Base-by-base conservation (phyloP, 2,888 invertebrate species). In the Diaperis boleti region DNA sequence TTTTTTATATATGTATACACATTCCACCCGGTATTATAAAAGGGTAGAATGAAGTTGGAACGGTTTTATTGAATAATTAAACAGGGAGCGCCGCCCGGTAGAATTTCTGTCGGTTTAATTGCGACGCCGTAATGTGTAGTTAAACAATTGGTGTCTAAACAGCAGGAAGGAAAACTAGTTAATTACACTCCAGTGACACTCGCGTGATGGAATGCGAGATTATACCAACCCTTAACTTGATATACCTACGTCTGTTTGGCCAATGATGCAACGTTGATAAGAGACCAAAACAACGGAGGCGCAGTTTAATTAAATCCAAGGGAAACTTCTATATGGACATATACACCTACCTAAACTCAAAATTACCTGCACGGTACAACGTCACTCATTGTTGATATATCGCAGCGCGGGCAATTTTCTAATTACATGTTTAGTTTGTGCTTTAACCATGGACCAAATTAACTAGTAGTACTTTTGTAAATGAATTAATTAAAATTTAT, bases 91-190 rank as follows among this genome's bases (percentile, higher is more conserved):
- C 68, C 67, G 64, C 54, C 60, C 55, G 59, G 49, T 64, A 64
- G 65, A 64, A 64, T 68, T 69, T 69, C 68, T 72, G 69, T 67
- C 69, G 67, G 68, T 71, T 73, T 74, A 74, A 74, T 73, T 74
- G 74, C 72, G 52, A 62, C 66, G 66, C 66, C 69, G 70, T 73
- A 73, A 66, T 72, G 69, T 72, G 73, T 73, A 73, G 72, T 73
- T 73, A 74, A 74, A 74, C 74, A 74, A 75, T 73, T 70, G 71
- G 69, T 72, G 66, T 69, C 69, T 69, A 72, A 73, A 73, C 70
- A 73, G 66, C 70, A 65, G 67, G 68, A 66, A 68, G 70, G 64
- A 68, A 70, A 72, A 73, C 72, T 73, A 73, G 74, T 73, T 74
- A 75, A 75, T 75, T 75, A 73, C 72, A 62, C 59, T 69, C 68